Conservation (phyloP, 2,888 invertebrate species). For the Phytoseiulus persimilis region DNA sequence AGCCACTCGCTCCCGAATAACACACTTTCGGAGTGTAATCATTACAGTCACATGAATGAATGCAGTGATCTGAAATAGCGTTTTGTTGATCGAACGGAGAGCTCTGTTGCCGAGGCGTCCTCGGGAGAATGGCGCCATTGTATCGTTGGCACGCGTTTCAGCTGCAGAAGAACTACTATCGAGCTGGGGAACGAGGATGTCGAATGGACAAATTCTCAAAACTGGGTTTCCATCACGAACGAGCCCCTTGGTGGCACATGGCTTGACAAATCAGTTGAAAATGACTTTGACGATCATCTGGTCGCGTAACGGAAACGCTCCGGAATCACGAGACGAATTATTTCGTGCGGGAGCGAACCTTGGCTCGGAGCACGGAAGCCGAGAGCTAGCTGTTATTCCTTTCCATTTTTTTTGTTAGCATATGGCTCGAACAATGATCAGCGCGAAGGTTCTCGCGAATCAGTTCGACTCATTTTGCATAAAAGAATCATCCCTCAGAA, state of each 20-base stretch:
- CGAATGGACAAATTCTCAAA: background rate
- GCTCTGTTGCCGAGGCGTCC: background rate
- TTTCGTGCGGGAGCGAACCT: background rate
- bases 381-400: background rate
- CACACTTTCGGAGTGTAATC: background rate
- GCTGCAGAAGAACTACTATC: too few relatives aligned
- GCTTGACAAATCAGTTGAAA: background rate
- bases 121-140: background rate
- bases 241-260: background rate
- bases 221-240: background rate
- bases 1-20: background rate
- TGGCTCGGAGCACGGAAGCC: background rate
- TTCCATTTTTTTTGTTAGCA: background rate
- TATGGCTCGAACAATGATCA: background rate
- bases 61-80: background rate
- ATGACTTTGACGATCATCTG: background rate
- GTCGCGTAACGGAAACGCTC: background rate
- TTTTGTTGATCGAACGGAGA: background rate
- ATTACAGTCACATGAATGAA: too few relatives aligned
- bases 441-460: background rate
- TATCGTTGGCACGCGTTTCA: too few relatives aligned
- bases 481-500: background rate
- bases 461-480: background rate
- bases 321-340: background rate
- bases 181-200: too few relatives aligned